These are phyloP conservation scores for Dicrurus megarhynchus DNA, from an alignment of 2,113 vertebrate genomes.

Conservation along the genomic window DNA sequence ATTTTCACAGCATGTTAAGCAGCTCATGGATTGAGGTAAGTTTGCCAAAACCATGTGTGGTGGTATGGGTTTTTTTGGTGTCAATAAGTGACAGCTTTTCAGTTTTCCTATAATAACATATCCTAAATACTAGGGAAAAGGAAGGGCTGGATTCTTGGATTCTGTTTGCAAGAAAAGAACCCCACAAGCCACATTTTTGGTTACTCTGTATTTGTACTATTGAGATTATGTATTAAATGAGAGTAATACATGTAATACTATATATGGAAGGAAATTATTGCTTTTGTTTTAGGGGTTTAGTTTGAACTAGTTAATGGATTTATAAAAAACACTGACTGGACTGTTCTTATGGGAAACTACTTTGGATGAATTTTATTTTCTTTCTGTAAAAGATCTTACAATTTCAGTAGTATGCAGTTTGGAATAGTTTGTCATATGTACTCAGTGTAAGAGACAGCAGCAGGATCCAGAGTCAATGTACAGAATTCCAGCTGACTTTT, in stretches of 20 bases:
- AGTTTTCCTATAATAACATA: background rate
- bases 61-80: background rate
- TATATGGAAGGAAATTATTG: background rate
- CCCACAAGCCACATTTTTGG: background rate
- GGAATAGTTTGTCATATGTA: background rate
- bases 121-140: background rate
- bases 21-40: slow-evolving; percentile 97
- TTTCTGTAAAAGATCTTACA: background rate
- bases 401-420: background rate
- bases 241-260: background rate
- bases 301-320: background rate
- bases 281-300: background rate
- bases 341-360: background rate
- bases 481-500: background rate
- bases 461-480: background rate
- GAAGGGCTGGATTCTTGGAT: background rate
- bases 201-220: background rate
- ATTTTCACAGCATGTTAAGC: slow-evolving; percentile 96
- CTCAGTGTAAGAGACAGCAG: background rate
- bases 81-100: background rate
- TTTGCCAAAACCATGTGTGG: background rate
- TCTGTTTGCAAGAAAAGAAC: background rate
- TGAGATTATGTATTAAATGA: background rate
- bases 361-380: background rate
- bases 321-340: background rate